Percentiles rank a stretch among this genome's conserved stretches.
Conservation (phyloP, 2,888 invertebrate genomes). For the Mactromeris polynyma region DNA sequence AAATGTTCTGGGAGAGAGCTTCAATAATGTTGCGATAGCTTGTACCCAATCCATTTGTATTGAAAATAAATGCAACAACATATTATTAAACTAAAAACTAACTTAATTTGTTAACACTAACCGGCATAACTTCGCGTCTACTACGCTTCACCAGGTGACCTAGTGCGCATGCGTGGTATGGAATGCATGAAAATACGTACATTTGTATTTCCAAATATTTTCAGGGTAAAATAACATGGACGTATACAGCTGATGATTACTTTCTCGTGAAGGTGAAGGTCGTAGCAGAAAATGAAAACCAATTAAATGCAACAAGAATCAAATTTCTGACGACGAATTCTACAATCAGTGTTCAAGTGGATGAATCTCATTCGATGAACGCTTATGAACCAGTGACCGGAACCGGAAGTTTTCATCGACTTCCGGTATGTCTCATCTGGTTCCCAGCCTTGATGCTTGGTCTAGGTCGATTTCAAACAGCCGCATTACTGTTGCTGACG, state of each 20-base stretch:
- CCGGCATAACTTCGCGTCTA: too few relatives aligned
- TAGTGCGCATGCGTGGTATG: too few relatives aligned
- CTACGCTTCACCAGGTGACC: too few relatives aligned
- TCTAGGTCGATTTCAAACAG: not conserved
- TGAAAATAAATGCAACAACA: too few relatives aligned
- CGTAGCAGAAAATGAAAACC: not conserved
- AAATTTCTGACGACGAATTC: constrained; percentile 10
- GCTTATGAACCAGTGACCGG: constrained; percentile 36
- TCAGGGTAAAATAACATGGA: constrained; percentile 45
- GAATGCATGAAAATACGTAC: too few relatives aligned
- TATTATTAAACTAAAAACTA: too few relatives aligned
- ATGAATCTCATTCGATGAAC: not conserved
- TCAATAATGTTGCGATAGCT: too few relatives aligned
- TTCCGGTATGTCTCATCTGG: constrained; percentile 17
- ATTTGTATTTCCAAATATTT: not conserved
- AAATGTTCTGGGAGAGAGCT: too few relatives aligned
- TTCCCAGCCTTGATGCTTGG: constrained; percentile 4
- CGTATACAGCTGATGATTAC: constrained; percentile 17
- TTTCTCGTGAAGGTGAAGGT: constrained; percentile 28
- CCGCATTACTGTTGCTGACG: not conserved
- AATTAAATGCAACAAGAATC: constrained; percentile 21
- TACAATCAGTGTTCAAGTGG: constrained; percentile 14
- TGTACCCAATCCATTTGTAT: too few relatives aligned
- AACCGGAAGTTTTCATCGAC: constrained; percentile 39
- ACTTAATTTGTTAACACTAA: too few relatives aligned